phyloP scores from a whole-genome alignment of 2,888 invertebrate species.

The Scelioninae gen. 2 region DNA sequence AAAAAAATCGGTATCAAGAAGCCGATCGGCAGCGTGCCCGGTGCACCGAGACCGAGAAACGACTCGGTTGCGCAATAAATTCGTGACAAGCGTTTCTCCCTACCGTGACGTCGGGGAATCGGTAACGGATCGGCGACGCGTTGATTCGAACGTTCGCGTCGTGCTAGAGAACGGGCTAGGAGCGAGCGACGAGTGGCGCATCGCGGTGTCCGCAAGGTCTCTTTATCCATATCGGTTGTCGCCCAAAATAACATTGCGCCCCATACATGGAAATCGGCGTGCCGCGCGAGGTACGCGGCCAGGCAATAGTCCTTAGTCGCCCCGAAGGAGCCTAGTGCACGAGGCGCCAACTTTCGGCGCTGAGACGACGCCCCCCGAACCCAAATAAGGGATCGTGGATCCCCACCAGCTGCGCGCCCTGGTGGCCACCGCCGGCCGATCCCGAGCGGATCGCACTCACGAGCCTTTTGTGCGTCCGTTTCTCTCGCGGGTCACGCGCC shows the following conservation, averaged over 20 bases:
- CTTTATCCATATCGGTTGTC: slow-evolving; percentile 75
- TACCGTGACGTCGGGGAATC: slow-evolving; percentile 62
- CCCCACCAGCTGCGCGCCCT: slow-evolving; percentile 60
- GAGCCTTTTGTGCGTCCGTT: slow-evolving; percentile 37
- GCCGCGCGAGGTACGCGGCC: slow-evolving; percentile 58
- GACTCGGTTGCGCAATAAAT: no score
- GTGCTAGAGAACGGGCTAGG: slow-evolving; percentile 67
- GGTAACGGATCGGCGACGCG: slow-evolving; percentile 40
- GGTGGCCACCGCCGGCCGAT: slow-evolving; percentile 17
- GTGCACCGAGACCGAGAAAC: no score
- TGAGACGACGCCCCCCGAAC: slow-evolving; percentile 70
- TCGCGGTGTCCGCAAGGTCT: slow-evolving; percentile 72
- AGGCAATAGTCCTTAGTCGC: slow-evolving; percentile 67
- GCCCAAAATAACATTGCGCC: slow-evolving; percentile 75
- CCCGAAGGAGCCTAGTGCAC: slow-evolving; percentile 65
- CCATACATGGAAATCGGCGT: slow-evolving; percentile 74
- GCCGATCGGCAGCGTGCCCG: no score
- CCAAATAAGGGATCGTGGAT: slow-evolving; percentile 72
- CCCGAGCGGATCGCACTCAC: slow-evolving; percentile 56
- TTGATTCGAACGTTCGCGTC: slow-evolving; percentile 64
- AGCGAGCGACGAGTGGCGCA: slow-evolving; percentile 73
- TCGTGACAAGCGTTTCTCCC: slow-evolving; percentile 11
- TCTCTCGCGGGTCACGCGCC: no score
- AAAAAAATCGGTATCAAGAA: no score
- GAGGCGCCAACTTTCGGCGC: slow-evolving; percentile 62